Base-by-base conservation (phyloP, 1,140 invertebrate species). In the Hylaeus anthracinus region DNA sequence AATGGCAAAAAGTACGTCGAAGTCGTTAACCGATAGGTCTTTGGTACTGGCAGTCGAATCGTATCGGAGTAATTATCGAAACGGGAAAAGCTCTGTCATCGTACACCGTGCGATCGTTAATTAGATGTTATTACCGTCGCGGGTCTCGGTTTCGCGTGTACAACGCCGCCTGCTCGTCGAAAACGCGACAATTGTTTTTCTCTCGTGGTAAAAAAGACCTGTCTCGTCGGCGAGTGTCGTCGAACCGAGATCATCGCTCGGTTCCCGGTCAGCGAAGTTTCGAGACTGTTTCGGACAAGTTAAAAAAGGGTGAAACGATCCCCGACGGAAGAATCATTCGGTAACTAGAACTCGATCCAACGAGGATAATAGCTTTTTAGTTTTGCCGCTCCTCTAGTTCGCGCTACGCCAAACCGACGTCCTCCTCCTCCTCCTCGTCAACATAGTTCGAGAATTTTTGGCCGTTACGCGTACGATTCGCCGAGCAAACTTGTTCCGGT, bases 391-490 rank as follows among this genome's bases (percentile, higher is more conserved):
- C 48, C 6, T 6, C 55, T 3, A 2, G 67, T 63, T 84, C 56
- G 53, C 69, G 61, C 65, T 37, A 79, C 67, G 8, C 37, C 65
- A 66, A 66, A 60, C 66, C 72, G 45, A 3, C 53, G 56, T 14
- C 43, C 41, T 64, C 60, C 69, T n/a, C n/a, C n/a, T n/a, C n/a
- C n/a, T 1, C 55, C 60, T 55, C 67, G 66, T 48, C 8, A 71
- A 84, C 75, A 85, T 85, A 84, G 84, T 84, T 80, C 37, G 37
- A 74, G 60, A 84, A 85, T 85, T 84, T 75, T 85, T 75, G 66
- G 37, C 70, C 83, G 82, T 84, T 75, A 84, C 67, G 37, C 53
- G 58, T 48, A 8, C 12, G 75, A 82, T 75, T 81, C 83, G n/a
- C n/a, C 58, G 58, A n/a, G 56, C 12, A 39, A 79, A 78, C 45